These are phyloP conservation scores for Pteria penguin DNA, from an alignment of 2,888 invertebrate species.

Conservation along the genomic window DNA sequence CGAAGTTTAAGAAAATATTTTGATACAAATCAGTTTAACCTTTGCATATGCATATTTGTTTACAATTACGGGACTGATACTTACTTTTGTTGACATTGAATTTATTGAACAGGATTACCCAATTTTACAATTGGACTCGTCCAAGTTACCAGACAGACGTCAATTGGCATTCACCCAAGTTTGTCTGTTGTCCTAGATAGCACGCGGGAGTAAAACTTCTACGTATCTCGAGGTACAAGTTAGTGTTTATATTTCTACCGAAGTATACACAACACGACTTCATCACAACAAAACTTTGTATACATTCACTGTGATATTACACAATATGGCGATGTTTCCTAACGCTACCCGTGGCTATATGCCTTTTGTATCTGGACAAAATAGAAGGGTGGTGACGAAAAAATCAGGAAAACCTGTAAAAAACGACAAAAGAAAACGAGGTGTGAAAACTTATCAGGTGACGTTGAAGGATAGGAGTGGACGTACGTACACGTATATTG, in stretches of 20 bases:
- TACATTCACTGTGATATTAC: constrained; percentile 12
- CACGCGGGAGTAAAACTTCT: not conserved
- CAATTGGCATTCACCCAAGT: constrained; percentile 70
- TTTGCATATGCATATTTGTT: no score
- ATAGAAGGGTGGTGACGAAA: constrained; percentile 50
- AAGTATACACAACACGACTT: not conserved
- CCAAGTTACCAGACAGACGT: constrained; percentile 64
- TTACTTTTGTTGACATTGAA: not conserved
- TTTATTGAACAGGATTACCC: not conserved
- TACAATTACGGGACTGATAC: no score
- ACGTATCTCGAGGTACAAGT: not conserved
- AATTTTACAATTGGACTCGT: constrained; percentile 39
- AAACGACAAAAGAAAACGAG: constrained; percentile 52
- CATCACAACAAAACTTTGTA: constrained; percentile 5
- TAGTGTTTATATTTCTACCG: constrained; percentile 22
- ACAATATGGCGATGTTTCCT: constrained; percentile 74
- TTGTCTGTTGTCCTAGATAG: constrained; percentile 66
- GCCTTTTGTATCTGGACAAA: constrained; percentile 74
- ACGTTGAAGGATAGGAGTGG: constrained; percentile 72
- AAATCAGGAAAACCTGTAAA: constrained; percentile 61
- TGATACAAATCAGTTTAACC: no score
- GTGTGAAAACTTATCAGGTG: constrained; percentile 71
- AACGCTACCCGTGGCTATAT: constrained; percentile 75
- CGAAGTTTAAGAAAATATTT: no score
- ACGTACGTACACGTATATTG: constrained; percentile 72